Percentiles rank a stretch among this genome's conserved stretches.
phyloP scores from a whole-genome alignment of 2,113 vertebrate genomes.

The Eretmochelys imbricata region DNA sequence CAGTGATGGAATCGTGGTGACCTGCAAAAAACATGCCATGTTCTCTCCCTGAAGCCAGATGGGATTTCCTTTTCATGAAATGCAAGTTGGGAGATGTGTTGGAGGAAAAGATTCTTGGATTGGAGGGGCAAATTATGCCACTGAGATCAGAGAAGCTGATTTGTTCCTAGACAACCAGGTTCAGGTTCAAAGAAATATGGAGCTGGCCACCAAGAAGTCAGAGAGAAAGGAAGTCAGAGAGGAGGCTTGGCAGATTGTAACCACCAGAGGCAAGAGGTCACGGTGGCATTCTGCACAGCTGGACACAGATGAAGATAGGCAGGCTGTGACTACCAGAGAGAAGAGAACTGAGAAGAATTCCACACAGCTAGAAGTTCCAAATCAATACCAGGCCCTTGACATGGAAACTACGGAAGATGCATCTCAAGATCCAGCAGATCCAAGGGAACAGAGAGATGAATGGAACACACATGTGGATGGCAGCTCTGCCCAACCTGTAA shows the following conservation, averaged over 20 bases:
- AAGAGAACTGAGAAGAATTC: too few relatives aligned
- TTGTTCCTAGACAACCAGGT: background rate
- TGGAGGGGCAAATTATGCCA: background rate
- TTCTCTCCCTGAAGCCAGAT: background rate
- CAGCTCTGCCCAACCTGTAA: too few relatives aligned
- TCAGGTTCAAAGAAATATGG: background rate
- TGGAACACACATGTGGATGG: too few relatives aligned
- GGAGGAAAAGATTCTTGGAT: background rate
- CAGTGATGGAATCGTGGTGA: background rate
- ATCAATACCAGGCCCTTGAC: too few relatives aligned
- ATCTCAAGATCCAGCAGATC: too few relatives aligned
- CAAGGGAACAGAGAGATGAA: too few relatives aligned
- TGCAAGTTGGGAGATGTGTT: background rate
- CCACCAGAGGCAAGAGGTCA: background rate
- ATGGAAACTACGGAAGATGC: too few relatives aligned
- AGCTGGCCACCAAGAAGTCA: background rate
- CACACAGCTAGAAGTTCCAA: too few relatives aligned
- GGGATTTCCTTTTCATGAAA: background rate
- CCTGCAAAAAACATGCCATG: background rate
- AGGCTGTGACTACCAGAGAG: too few relatives aligned
- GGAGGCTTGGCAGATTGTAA: background rate
- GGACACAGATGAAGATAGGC: background rate
- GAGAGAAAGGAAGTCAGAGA: background rate
- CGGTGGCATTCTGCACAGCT: background rate
- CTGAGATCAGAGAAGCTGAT: background rate